These are phyloP conservation scores for Mythimna loreyi DNA, from an alignment of 2,888 invertebrate species.

Conservation along the genomic window DNA sequence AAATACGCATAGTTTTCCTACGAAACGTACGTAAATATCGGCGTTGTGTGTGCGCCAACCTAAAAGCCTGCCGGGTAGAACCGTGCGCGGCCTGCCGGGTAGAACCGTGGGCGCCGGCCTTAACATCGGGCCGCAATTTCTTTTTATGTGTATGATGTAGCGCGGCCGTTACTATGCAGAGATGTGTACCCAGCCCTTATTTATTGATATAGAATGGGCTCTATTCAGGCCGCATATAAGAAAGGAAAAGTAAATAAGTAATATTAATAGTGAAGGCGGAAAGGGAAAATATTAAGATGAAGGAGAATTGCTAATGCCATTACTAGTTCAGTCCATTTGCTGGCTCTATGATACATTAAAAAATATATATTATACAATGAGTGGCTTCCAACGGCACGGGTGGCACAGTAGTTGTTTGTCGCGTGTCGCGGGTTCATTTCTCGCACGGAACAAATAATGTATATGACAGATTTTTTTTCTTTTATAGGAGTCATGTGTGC, in stretches of 20 bases:
- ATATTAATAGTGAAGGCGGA: slow-evolving; percentile 23
- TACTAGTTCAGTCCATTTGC: neutral
- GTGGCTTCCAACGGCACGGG: neutral
- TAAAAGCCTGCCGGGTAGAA: neutral
- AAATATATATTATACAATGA: neutral
- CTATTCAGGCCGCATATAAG: slow-evolving; percentile 32
- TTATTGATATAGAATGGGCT: slow-evolving; percentile 48
- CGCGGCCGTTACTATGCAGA: slow-evolving; percentile 50
- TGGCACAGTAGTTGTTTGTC: neutral
- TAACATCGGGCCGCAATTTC: slow-evolving; percentile 40
- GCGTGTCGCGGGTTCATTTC: too few species aligned
- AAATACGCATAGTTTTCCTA: slow-evolving; percentile 62
- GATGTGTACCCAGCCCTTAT: slow-evolving; percentile 34
- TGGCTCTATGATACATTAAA: neutral
- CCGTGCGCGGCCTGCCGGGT: slow-evolving; percentile 11
- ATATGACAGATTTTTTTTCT: too few species aligned
- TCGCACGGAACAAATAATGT: too few species aligned
- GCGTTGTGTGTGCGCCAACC: neutral
- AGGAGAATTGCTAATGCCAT: neutral
- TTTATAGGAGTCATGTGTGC: too few species aligned
- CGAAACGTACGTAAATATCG: slow-evolving; percentile 39
- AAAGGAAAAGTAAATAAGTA: slow-evolving; percentile 47
- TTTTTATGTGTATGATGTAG: slow-evolving; percentile 54
- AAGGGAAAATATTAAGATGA: neutral
- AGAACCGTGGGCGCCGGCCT: slow-evolving; percentile 19